Conservation (phyloP, 2,888 invertebrate genomes). For the Philonicus albiceps region DNA sequence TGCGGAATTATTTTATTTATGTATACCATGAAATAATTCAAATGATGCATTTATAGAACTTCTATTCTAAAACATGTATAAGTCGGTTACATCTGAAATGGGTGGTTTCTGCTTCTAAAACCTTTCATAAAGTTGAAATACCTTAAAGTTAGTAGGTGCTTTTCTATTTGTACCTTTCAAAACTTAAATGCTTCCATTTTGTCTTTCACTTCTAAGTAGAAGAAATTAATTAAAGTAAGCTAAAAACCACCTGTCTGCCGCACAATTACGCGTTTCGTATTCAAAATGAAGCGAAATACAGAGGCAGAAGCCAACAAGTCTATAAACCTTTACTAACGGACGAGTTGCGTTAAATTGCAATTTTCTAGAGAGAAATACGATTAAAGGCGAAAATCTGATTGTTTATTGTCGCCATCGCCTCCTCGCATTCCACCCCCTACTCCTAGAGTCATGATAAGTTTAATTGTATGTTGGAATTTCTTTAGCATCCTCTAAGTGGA, state of each 20-base stretch:
- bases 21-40: no score
- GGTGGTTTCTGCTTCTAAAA: no score
- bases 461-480: slow-evolving; percentile 9
- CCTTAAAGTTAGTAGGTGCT: not conserved
- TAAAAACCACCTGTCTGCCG: not conserved
- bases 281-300: not conserved
- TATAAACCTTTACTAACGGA: not conserved
- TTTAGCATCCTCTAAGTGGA: slow-evolving; percentile 8
- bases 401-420: not conserved
- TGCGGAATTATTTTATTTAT: no score
- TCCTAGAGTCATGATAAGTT: not conserved
- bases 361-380: not conserved
- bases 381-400: slow-evolving; percentile 13
- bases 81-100: no score
- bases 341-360: slow-evolving; percentile 8
- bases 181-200: not conserved
- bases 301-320: not conserved
- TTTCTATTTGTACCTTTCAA: not conserved
- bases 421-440: not conserved
- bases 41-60: no score
- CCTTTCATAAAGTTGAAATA: not conserved
- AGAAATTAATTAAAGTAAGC: not conserved
- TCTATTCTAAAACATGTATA: no score
- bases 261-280: not conserved
- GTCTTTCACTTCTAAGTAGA: not conserved